Evolutionary conservation across 2,888 invertebrate genomes (phyloP).

Genomic region (Clitarchus hookeri): DNA sequence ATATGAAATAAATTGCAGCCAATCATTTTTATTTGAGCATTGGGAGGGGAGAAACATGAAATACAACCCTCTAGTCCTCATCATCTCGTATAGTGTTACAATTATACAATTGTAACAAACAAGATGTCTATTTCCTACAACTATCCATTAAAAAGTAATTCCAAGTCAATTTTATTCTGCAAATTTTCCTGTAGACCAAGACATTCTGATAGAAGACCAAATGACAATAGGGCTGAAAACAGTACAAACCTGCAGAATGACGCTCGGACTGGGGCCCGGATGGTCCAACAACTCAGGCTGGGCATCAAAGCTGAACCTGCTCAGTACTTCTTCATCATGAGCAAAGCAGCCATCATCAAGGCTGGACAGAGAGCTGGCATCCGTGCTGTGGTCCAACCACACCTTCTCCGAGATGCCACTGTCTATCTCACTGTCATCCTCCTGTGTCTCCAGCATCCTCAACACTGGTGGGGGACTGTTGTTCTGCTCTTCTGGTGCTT

Average conservation of each 20-base stretch:
- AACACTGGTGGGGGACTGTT: neutral
- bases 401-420: conserved; percentile 39
- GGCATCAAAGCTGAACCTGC: conserved; percentile 78
- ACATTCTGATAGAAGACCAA: too few species aligned
- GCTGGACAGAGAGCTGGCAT: neutral
- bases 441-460: neutral
- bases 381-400: neutral
- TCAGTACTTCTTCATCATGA: conserved; percentile 35
- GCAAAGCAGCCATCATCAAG: neutral
- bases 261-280: conserved; percentile 92
- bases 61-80: too few species aligned
- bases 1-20: too few species aligned
- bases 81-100: too few species aligned
- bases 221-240: too few species aligned
- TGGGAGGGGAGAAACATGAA: too few species aligned
- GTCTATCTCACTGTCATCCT: conserved; percentile 44
- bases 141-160: too few species aligned
- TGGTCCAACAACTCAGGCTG: conserved; percentile 81
- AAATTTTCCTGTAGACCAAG: too few species aligned
- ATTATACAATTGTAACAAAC: too few species aligned
- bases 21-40: too few species aligned
- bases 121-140: too few species aligned
- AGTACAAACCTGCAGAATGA: conserved; percentile 62
- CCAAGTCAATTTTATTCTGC: too few species aligned
- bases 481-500: neutral